A percentile compares a stretch with the other conserved stretches of the same genome.
Evolutionary conservation across 2,797 vertebrate species (phyloP).

Genomic region (Manis crassicaudata): DNA sequence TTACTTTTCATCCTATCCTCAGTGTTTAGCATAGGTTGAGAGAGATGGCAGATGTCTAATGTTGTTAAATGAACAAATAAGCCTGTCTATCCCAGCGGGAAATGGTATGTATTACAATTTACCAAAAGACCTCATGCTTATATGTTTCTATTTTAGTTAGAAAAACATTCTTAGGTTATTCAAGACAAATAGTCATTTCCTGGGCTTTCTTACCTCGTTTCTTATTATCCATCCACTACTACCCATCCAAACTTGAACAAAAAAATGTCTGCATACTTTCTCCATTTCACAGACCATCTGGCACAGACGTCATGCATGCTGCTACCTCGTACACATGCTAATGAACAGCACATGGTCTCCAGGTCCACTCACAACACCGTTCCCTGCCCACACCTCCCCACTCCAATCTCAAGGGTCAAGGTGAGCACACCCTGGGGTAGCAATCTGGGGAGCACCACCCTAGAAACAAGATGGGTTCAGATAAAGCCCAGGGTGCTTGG

Average conservation of each 20-base stretch:
- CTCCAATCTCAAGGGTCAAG: neutral
- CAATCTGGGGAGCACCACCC: neutral
- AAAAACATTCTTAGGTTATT: neutral
- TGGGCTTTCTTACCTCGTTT: neutral
- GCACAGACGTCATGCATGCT: neutral
- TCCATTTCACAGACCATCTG: neutral
- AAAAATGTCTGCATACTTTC: conserved; percentile 32
- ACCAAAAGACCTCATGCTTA: neutral
- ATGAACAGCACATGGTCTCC: neutral
- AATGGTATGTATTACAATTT: neutral
- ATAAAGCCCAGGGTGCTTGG: neutral
- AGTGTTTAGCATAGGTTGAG: neutral
- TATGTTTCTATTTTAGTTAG: neutral
- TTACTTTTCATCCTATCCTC: neutral
- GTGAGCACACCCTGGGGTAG: neutral
- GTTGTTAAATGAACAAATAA: neutral
- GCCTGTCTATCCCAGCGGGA: neutral
- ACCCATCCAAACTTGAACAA: neutral
- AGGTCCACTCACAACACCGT: neutral
- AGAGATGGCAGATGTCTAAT: neutral
- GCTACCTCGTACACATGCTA: neutral
- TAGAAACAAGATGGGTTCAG: conserved; percentile 23
- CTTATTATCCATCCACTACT: neutral
- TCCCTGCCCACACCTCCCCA: neutral
- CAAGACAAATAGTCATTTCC: conserved; percentile 31